A percentile compares a stretch with the other conserved stretches of the same genome.
These are phyloP conservation scores for Himalopsyche phryganea DNA, from an alignment of 1,140 invertebrate species.

Conservation along the genomic window DNA sequence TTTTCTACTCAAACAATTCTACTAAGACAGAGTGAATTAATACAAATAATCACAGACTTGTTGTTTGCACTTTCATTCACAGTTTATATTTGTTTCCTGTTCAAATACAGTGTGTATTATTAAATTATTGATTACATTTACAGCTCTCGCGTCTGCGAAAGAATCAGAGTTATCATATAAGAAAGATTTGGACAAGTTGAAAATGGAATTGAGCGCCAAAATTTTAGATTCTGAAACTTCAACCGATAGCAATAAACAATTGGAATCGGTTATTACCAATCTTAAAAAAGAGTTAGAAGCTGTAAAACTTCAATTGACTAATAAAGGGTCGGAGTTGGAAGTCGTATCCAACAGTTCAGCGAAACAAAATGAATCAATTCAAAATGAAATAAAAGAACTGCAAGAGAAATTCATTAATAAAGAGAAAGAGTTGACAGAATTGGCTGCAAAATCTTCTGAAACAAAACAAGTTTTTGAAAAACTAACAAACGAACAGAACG, in stretches of 20 bases:
- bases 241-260: conserved; percentile 48
- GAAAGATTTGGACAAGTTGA: conserved; percentile 55
- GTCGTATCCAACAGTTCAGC: conserved; percentile 44
- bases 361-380: conserved; percentile 45
- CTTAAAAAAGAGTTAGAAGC: conserved; percentile 44
- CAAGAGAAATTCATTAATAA: conserved; percentile 40
- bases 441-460: conserved; percentile 42
- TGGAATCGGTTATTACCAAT: conserved; percentile 46
- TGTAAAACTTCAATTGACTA: conserved; percentile 43
- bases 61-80: too few species aligned
- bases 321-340: conserved; percentile 49
- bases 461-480: conserved; percentile 48
- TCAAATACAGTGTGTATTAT: too few species aligned
- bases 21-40: too few species aligned
- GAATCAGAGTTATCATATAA: conserved; percentile 50
- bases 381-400: conserved; percentile 44
- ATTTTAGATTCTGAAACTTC: conserved; percentile 51
- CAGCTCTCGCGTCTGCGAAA: conserved; percentile 46
- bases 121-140: conserved; percentile 31
- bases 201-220: conserved; percentile 57
- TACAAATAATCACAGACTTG: too few species aligned
- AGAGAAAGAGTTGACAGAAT: conserved; percentile 19
- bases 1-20: too few species aligned
- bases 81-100: too few species aligned
- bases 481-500: conserved; percentile 45